Percentiles rank a stretch among this genome's conserved stretches.
These are phyloP conservation scores for Plebejus argus DNA, from an alignment of 2,888 invertebrate genomes.

Conservation along the genomic window DNA sequence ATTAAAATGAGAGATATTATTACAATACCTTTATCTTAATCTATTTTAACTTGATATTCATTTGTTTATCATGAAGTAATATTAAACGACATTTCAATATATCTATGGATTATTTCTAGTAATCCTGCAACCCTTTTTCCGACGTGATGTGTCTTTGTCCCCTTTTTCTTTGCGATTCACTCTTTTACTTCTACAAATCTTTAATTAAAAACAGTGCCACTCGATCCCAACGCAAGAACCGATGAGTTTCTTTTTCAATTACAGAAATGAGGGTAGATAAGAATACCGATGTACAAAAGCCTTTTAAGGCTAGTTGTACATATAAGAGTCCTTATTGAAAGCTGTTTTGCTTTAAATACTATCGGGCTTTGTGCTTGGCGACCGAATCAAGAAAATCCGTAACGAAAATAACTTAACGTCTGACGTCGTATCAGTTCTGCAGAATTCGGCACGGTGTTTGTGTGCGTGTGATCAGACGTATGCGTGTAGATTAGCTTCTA, in stretches of 20 bases:
- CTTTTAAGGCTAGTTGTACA: constrained; percentile 5
- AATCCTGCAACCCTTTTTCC: constrained; percentile 13
- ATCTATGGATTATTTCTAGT: background rate
- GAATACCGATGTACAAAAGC: constrained; percentile 6
- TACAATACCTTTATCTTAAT: background rate
- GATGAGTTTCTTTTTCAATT: constrained; percentile 29
- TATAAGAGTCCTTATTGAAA: background rate
- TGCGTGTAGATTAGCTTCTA: no score
- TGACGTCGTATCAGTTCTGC: no score
- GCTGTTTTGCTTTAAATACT: background rate
- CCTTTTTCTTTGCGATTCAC: background rate
- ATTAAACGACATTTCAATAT: background rate
- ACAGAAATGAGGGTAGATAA: constrained; percentile 26
- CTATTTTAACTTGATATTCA: background rate
- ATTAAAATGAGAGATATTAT: no score
- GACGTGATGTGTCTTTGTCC: constrained; percentile 23
- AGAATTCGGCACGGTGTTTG: no score
- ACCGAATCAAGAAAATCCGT: no score
- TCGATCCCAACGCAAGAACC: constrained; percentile 23
- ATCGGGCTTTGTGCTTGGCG: no score
- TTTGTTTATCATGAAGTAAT: background rate
- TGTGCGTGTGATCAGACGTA: no score
- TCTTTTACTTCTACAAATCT: constrained; percentile 29
- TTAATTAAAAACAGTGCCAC: constrained; percentile 29
- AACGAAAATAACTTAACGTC: no score